Conservation (phyloP, 2,113 vertebrate species). For the Sciurus niger region DNA sequence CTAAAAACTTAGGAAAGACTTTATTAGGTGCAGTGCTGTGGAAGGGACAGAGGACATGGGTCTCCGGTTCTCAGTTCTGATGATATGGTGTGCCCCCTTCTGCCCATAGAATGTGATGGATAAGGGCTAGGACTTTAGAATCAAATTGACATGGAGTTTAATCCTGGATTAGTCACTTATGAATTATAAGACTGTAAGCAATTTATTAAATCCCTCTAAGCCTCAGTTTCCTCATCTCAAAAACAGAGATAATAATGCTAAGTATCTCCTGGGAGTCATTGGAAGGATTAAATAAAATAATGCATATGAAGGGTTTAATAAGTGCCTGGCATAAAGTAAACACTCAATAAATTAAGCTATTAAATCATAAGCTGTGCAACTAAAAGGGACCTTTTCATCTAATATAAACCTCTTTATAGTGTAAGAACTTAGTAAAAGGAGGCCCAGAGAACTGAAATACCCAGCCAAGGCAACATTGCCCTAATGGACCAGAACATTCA, state of each 20-base stretch:
- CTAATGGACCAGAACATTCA: too few species aligned
- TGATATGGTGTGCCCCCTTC: background rate
- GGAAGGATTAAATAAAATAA: constrained; percentile 48
- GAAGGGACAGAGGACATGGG: background rate
- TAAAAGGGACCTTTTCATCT: background rate
- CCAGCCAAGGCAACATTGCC: fast-evolving
- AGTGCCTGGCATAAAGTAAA: background rate
- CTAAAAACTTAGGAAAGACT: background rate
- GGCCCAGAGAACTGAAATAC: background rate
- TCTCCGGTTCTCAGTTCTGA: background rate
- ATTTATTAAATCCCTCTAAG: constrained; percentile 48
- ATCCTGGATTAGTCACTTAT: background rate
- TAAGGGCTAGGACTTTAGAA: background rate
- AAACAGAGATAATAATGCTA: background rate
- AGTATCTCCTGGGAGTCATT: background rate
- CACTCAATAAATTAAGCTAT: constrained; percentile 51
- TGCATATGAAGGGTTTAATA: background rate
- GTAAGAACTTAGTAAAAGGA: background rate
- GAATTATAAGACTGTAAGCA: background rate
- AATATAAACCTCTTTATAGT: background rate
- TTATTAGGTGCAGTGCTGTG: background rate
- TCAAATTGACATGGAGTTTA: background rate
- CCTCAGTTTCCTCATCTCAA: constrained; percentile 60
- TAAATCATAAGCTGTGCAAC: background rate
- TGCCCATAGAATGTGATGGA: background rate